Conservation (phyloP, 2,888 invertebrate genomes). For the Dysmachus trigonus region DNA sequence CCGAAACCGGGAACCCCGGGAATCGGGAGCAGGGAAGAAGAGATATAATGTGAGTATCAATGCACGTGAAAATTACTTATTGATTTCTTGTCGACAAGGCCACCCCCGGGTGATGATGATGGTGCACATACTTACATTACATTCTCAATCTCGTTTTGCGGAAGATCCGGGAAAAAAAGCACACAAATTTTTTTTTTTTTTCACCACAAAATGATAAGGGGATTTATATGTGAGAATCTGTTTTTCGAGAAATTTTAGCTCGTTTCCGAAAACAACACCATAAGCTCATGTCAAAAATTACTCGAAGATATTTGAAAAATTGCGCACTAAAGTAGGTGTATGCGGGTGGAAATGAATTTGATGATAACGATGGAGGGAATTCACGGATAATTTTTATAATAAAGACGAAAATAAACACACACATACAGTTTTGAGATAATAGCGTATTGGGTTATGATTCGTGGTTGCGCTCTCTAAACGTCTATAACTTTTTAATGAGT, state of each 20-base stretch:
- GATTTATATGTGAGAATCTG: background rate
- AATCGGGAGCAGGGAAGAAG: background rate
- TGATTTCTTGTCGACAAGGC: background rate
- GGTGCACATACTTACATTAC: background rate
- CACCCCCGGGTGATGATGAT: background rate
- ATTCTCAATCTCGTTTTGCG: background rate
- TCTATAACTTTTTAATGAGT: too few relatives aligned
- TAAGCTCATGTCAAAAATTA: background rate
- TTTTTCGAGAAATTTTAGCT: background rate
- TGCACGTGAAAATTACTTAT: background rate
- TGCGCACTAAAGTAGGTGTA: background rate
- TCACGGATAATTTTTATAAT: background rate
- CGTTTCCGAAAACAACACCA: background rate
- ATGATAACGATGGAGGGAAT: background rate
- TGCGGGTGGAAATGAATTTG: background rate
- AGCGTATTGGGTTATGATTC: too few relatives aligned
- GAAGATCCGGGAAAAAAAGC: background rate
- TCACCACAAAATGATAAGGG: background rate
- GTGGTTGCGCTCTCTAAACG: too few relatives aligned
- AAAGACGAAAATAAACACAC: too few relatives aligned
- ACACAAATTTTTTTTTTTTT: too few relatives aligned
- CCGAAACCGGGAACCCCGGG: background rate
- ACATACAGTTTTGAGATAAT: too few relatives aligned
- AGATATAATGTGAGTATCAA: background rate
- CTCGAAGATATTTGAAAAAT: background rate